These are phyloP conservation scores for Acrossocheilus fasciatus DNA, from an alignment of 2,797 vertebrate species.

Conservation along the genomic window DNA sequence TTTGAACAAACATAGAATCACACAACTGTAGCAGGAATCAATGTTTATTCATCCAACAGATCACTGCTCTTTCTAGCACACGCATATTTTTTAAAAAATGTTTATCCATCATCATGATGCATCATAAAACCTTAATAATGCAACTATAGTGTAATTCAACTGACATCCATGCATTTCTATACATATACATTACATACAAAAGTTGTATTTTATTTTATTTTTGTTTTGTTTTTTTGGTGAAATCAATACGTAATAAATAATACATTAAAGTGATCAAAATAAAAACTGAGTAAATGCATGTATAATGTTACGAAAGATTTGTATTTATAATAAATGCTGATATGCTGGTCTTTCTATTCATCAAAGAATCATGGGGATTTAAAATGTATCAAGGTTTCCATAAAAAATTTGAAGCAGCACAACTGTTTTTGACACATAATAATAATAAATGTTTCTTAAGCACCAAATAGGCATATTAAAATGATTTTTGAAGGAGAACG, in stretches of 20 bases:
- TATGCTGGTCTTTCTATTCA: background rate
- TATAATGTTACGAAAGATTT: background rate
- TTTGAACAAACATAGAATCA: conserved; percentile 12
- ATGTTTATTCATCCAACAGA: background rate
- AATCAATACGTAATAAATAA: too few relatives aligned
- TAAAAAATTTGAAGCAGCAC: background rate
- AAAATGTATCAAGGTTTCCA: background rate
- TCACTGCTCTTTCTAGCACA: background rate
- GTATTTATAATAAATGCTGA: background rate
- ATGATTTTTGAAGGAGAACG: background rate
- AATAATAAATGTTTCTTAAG: background rate
- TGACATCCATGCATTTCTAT: background rate
- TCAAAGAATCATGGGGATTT: background rate
- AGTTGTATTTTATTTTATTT: too few relatives aligned
- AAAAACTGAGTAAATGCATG: too few relatives aligned
- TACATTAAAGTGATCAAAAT: too few relatives aligned
- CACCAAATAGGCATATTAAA: background rate
- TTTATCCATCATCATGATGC: background rate
- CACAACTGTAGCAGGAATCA: background rate
- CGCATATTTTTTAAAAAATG: too few relatives aligned
- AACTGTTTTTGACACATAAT: background rate
- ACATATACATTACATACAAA: too few relatives aligned
- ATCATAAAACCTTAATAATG: background rate
- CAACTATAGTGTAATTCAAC: background rate
- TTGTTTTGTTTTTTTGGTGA: too few relatives aligned